These are phyloP conservation scores for Mugil cephalus DNA, from an alignment of 2,113 vertebrate species.

Conservation along the genomic window DNA sequence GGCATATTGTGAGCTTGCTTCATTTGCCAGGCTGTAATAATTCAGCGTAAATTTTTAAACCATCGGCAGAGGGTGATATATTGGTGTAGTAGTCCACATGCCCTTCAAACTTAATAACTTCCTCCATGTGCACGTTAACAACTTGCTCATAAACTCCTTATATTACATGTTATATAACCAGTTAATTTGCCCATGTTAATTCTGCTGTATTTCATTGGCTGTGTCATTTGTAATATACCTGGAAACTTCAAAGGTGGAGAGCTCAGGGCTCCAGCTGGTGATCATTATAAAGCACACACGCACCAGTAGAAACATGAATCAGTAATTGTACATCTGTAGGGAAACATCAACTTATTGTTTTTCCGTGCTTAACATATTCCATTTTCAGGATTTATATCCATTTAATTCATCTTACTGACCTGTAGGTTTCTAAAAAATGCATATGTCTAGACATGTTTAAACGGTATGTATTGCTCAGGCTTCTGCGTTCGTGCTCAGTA, in stretches of 20 bases:
- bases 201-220: constrained; percentile 48
- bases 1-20: constrained; percentile 47
- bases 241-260: constrained; percentile 29
- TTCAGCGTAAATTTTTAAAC: constrained; percentile 57
- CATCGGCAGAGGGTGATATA: constrained; percentile 56
- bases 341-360: constrained; percentile 2
- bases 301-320: constrained; percentile 25
- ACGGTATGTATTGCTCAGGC: no score
- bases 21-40: constrained; percentile 64
- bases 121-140: constrained; percentile 44
- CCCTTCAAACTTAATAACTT: constrained; percentile 64
- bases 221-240: constrained; percentile 40
- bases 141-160: constrained; percentile 57
- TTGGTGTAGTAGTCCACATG: constrained; percentile 41
- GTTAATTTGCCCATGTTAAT: constrained; percentile 57
- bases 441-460: no score
- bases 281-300: constrained; percentile 20
- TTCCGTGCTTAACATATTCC: background rate
- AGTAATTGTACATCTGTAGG: constrained; percentile 1
- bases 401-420: background rate
- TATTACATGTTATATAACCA: constrained; percentile 62
- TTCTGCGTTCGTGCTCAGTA: no score
- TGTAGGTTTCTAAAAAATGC: background rate
- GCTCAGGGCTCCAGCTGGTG: constrained; percentile 23
- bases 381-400: background rate